Conservation (phyloP, 1,140 invertebrate species). For the Olivierus martensii region DNA sequence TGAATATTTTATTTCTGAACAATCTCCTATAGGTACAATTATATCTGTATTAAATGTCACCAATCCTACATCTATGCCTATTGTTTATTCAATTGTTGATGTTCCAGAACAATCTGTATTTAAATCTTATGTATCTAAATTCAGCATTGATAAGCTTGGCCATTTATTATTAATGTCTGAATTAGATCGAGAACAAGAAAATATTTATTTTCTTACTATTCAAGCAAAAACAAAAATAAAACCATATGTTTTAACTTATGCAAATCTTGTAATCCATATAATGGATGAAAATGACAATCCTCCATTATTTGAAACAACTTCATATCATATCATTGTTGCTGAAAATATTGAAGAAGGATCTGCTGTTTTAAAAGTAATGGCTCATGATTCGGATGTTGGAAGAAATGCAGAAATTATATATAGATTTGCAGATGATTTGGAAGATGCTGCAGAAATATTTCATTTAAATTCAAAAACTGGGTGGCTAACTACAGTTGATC, state of each 20-base stretch:
- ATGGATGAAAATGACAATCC: slow-evolving; percentile 70
- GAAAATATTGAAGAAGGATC: slow-evolving; percentile 69
- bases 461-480: slow-evolving; percentile 70
- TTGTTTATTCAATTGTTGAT: slow-evolving; percentile 13
- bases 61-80: slow-evolving; percentile 17
- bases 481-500: slow-evolving; percentile 59
- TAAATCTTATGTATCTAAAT: slow-evolving; percentile 24
- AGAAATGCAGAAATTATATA: slow-evolving; percentile 31
- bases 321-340: slow-evolving; percentile 57
- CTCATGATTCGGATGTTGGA: slow-evolving; percentile 45
- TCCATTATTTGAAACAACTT: slow-evolving; percentile 53
- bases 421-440: slow-evolving; percentile 38
- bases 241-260: slow-evolving; percentile 56
- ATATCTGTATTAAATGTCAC: slow-evolving; percentile 28
- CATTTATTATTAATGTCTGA: slow-evolving; percentile 30
- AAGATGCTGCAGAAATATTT: slow-evolving; percentile 29
- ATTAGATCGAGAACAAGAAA: slow-evolving; percentile 29
- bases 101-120: slow-evolving; percentile 10
- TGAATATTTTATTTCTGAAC: slow-evolving; percentile 65
- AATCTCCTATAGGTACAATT: slow-evolving; percentile 42
- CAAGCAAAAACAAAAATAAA: slow-evolving; percentile 71
- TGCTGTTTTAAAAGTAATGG: slow-evolving; percentile 61
- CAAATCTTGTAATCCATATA: slow-evolving; percentile 52
- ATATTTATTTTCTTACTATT: slow-evolving; percentile 51
- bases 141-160: slow-evolving; percentile 25